Evolutionary conservation across 2,113 vertebrate species (phyloP).

Genomic region (Asarcornis scutulata): DNA sequence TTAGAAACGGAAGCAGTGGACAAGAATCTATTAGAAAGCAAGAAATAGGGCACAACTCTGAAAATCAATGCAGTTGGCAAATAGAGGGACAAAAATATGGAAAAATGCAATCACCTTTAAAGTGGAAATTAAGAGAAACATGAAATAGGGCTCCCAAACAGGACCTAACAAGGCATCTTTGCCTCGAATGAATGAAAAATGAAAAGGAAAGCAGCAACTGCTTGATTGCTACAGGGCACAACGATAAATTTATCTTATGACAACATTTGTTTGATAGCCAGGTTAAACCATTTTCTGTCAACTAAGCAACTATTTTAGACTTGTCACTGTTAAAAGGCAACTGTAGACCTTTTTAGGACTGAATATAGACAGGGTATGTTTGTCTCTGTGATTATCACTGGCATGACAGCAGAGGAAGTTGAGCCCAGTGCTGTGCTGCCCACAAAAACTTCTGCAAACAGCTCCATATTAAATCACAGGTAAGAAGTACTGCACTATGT

Average conservation of each 20-base stretch:
- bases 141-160: not conserved
- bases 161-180: not conserved
- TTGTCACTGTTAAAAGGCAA: not conserved
- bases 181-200: not conserved
- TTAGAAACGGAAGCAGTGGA: not conserved
- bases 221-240: constrained; percentile 37
- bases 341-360: not conserved
- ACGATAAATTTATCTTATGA: constrained; percentile 41
- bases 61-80: constrained; percentile 66
- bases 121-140: not conserved
- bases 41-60: constrained; percentile 50
- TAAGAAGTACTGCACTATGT: not conserved
- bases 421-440: not conserved
- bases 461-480: not conserved
- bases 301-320: not conserved
- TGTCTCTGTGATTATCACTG: not conserved
- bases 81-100: not conserved
- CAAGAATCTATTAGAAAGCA: constrained; percentile 52
- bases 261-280: not conserved
- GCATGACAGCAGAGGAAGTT: not conserved
- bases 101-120: constrained; percentile 22
- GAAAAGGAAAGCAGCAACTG: not conserved
- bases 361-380: not conserved
- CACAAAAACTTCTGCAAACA: not conserved
- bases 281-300: not conserved